Evolutionary conservation across 2,888 invertebrate genomes (phyloP).

Genomic region (Lasioglossum lativentre): DNA sequence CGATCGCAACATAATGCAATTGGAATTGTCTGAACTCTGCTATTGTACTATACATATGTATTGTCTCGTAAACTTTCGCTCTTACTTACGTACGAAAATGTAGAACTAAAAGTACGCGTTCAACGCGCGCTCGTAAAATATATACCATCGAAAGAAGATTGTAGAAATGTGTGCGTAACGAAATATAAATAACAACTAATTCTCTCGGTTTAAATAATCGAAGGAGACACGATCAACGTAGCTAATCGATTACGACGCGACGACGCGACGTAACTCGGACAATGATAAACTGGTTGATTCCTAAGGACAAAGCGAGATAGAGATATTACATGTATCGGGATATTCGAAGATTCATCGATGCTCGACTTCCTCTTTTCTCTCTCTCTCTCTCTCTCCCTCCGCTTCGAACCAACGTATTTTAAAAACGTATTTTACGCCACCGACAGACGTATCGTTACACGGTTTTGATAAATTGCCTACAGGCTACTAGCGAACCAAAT

Average conservation of each 20-base stretch:
- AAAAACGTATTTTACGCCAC: slow-evolving; percentile 21
- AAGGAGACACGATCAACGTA: background rate
- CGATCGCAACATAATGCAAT: slow-evolving; percentile 23
- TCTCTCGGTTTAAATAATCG: background rate
- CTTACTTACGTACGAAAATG: slow-evolving; percentile 4
- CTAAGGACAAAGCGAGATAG: background rate
- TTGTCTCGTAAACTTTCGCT: background rate
- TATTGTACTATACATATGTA: slow-evolving; percentile 21
- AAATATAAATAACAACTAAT: slow-evolving; percentile 33
- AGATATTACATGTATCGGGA: background rate
- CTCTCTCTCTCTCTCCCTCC: slow-evolving; percentile 4
- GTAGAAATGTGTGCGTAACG: slow-evolving; percentile 51
- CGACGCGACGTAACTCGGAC: background rate
- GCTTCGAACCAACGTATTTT: slow-evolving; percentile 8
- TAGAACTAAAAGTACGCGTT: background rate
- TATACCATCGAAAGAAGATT: background rate
- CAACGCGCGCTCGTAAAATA: slow-evolving; percentile 11
- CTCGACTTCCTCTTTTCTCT: background rate
- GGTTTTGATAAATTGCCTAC: background rate
- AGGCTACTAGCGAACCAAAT: slow-evolving; percentile 56
- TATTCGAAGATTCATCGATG: background rate
- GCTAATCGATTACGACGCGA: background rate
- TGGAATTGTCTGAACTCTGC: slow-evolving; percentile 19
- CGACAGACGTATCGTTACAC: slow-evolving; percentile 22
- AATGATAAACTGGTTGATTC: background rate